Evolutionary conservation across 2,888 invertebrate genomes (phyloP), one percentile per base, ranked within the genome.

Genomic region (Folsomia candida): DNA sequence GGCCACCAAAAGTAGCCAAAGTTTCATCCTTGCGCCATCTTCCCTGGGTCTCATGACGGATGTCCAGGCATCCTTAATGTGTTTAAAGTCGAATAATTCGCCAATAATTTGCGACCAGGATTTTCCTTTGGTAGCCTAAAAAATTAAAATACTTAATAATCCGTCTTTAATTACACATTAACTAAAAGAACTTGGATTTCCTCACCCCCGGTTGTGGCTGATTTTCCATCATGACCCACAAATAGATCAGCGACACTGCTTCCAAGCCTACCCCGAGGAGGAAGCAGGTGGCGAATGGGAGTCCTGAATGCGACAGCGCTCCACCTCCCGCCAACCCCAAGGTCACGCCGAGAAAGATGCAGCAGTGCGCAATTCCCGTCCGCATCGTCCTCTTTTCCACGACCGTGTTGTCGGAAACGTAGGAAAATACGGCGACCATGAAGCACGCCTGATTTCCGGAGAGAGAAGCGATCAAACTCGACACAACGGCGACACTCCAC

Each of bases 381-480:
- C 94, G 85, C 24, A 91, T 82, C 0, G 94, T 94, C 71, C 94
- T 86, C 78, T 89, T 87, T 71, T 88, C 84, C 1, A 87, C 79
- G 0, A 88, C 87, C 0, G 92, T 88, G 24, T 93, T 86, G 80
- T 94, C 93, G 0, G 92, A 89, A 62, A 94, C 87, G 81, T 94
- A 94, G 84, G 92, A 92, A 84, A 94, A 91, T 76, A 93, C 89
- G 24, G 92, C 92, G 92, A 93, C 92, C 80, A 93, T 89, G 57
- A 78, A 78, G 63, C 73, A 73, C 4, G 79, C 76, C 57, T 75
- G 73, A 28, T 77, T 76, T 65, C 79, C 79, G 28, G 70, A 65
- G 0, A 73, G 51, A 1, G 68, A 70, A 18, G 64, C 65, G 70
- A 58, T 70, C 1, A 76, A 20, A 0, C 76, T 73, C 0, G 76